phyloP scores from a whole-genome alignment of 2,113 vertebrate species.

The Menura novaehollandiae region DNA sequence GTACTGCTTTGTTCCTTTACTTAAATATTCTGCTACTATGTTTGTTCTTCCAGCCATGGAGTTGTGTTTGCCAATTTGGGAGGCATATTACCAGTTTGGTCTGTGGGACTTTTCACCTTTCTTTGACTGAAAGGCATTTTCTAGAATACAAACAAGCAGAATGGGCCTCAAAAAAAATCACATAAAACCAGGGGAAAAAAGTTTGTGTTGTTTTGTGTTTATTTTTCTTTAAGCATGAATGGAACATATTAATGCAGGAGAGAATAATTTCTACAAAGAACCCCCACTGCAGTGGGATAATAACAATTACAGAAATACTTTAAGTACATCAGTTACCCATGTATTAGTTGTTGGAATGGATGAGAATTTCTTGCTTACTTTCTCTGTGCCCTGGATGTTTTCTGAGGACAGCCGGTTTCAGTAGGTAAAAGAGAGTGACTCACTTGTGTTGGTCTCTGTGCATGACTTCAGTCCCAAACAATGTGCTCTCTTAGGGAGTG shows the following conservation, averaged over 20 bases:
- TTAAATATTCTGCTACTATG: not conserved
- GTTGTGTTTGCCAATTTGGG: not conserved
- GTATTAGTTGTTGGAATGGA: not conserved
- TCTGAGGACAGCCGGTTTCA: not conserved
- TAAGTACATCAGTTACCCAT: not conserved
- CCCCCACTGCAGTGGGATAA: not conserved
- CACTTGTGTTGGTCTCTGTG: not conserved
- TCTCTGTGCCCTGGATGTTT: not conserved
- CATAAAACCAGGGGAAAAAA: not conserved
- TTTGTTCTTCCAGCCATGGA: not conserved
- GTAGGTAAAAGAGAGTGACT: not conserved
- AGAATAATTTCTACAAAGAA: not conserved
- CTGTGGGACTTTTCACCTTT: not conserved
- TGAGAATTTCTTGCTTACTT: not conserved
- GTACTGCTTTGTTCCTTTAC: not conserved
- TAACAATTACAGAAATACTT: not conserved
- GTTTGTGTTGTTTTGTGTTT: not conserved
- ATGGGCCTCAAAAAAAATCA: not conserved
- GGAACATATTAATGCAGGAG: not conserved
- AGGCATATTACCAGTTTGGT: not conserved
- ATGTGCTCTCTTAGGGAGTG: not conserved
- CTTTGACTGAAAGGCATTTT: not conserved
- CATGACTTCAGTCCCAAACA: not conserved
- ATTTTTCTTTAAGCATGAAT: not conserved
- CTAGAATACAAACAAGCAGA: not conserved